Base-by-base conservation (phyloP, 2,797 vertebrate genomes). In the Acrossocheilus fasciatus region DNA sequence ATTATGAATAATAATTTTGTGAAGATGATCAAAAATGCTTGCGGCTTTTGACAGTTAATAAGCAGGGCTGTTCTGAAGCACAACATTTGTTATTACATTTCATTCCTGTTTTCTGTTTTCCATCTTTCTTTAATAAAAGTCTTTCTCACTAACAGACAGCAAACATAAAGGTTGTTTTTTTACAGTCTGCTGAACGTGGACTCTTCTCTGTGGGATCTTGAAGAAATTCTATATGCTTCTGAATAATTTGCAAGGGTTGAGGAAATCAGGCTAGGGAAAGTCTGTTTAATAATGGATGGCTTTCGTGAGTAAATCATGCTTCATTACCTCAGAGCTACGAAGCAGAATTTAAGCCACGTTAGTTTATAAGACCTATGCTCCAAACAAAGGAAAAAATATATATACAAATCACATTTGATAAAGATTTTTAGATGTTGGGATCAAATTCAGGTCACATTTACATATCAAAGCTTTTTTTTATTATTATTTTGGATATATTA, bases 241-340 rank as follows among this genome's bases (percentile, higher is more conserved):
- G 90, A 89, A 84, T 92, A 26, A 92, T 93, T 91, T 89, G 82
- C 90, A 80, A 50, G 62, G 77, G 89, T 83, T 86, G 89, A 86
- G 83, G 82, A 83, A 78, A 30, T 85, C 88, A 93, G 91, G 91
- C 87, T 88, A 92, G 91, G 90, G 54, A 80, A 91, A 73, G 88
- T 92, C 85, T 90, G 93, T 90, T 94, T 82, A 94, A 93, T 93
- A 94, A 94, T 89, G 83, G 81, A 94, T 88, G 90, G 90, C 85
- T 86, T 87, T 87, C 82, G 20, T 84, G 41, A 45, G 84, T 78
- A 89, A 85, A 89, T 86, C 70, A 86, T 69, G 15, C 72, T 81
- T 76, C 69, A 82, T 84, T 91, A 87, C 87, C 84, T 92, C 88
- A 87, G 73, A 82, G 2, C 79, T 82, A 86, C 34, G 5, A 15